Evolutionary conservation across 1,140 invertebrate species (phyloP), one percentile per base, ranked within the genome.

Genomic region (Hydropsyche tenuis): DNA sequence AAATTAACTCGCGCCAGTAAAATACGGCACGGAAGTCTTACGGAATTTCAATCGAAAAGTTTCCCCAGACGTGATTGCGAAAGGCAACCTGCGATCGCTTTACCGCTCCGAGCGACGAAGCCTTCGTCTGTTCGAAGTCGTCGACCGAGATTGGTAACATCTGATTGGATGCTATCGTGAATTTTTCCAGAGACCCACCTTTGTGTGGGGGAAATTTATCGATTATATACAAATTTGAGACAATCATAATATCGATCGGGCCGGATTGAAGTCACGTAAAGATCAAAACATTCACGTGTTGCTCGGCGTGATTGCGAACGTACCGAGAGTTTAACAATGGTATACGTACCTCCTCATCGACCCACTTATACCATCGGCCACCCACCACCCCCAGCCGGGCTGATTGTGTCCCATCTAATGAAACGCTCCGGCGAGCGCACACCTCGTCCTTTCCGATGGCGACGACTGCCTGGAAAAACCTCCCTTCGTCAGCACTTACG

Each of bases 11-110:
- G 46, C 68, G 68, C 12, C 48, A 56, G 48, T 70, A 70, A 70
- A 70, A 70, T 70, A 56, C 48, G 48, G 48, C 43, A 16, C 18
- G 68, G 48, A 20, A 20, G 22, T 56, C 48, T 25, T 37, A 27
- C 30, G 68, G 68, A 70, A 70, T 70, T 70, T 70, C 51, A 70
- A 70, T 70, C 68, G 68, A 70, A 70, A 70, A 70, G 48, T 70
- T 70, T 70, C 7, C 2, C 23, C 1, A 14, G 56, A 60, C 30
- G 30, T 22, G 56, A 27, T 27, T 20, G 56, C 20, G 23, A 18
- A 25, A 12, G 22, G 14, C 51, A 18, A 16, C 51, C 1, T 20
- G 7, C 56, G 56, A 60, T 60, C 56, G 23, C 56, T 27, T 14
- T 60, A 60, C 22, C 20, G 16, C 11, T n/a, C 3, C 45, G 4